phyloP scores from a whole-genome alignment of 2,888 invertebrate species.

The Melipona beecheii region DNA sequence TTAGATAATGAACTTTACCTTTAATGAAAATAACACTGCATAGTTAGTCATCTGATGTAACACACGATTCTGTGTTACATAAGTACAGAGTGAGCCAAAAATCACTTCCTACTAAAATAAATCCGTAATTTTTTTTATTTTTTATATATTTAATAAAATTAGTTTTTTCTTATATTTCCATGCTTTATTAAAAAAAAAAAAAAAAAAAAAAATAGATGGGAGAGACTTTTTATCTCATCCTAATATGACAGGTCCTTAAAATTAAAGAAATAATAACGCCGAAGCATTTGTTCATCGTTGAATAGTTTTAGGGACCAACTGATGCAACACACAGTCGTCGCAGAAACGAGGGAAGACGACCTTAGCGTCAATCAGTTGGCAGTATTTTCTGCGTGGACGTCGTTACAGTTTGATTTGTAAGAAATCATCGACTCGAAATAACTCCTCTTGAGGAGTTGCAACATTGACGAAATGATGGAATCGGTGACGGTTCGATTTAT shows the following conservation, averaged over 20 bases:
- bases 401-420: slow-evolving; percentile 18
- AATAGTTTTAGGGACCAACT: background rate
- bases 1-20: background rate
- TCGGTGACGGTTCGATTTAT: background rate
- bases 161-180: no score
- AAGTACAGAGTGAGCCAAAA: no score
- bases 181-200: no score
- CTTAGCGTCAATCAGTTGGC: slow-evolving; percentile 50
- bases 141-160: no score
- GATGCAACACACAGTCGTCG: slow-evolving; percentile 1
- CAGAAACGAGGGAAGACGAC: slow-evolving; percentile 22
- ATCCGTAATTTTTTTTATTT: no score
- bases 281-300: background rate
- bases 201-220: no score
- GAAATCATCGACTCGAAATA: slow-evolving; percentile 47
- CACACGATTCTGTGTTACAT: background rate
- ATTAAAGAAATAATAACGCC: background rate
- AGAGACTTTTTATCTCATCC: no score
- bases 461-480: background rate
- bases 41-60: background rate
- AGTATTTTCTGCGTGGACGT: slow-evolving; percentile 18
- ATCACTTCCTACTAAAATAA: no score
- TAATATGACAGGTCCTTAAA: background rate
- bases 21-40: background rate
- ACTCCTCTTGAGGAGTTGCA: no score